Evolutionary conservation across 2,888 invertebrate species (phyloP).

Genomic region (Stenchaetothrips biformis): DNA sequence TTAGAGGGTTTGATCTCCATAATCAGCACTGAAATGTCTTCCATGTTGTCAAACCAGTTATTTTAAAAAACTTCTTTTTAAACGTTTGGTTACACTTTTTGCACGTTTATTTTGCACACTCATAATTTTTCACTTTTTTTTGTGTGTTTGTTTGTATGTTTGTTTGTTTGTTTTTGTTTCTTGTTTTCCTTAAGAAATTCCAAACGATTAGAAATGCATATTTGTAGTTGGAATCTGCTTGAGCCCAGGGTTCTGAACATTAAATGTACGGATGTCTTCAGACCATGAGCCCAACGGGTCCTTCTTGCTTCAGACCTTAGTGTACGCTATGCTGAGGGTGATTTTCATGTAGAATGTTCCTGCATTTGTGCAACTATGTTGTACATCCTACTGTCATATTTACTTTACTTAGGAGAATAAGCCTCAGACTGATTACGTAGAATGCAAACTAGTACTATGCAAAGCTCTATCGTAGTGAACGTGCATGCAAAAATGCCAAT

Average conservation of each 20-base stretch:
- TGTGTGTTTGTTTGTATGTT: background rate
- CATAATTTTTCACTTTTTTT: background rate
- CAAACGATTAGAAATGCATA: too few species aligned
- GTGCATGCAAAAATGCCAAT: background rate
- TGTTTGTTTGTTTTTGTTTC: too few species aligned
- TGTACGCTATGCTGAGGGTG: background rate
- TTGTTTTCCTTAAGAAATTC: too few species aligned
- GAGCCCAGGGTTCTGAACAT: too few species aligned
- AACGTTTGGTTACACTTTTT: slow-evolving; percentile 4
- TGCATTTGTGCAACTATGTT: slow-evolving; percentile 1
- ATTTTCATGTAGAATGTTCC: background rate
- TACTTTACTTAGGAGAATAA: slow-evolving; percentile 11
- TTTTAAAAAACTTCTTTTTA: too few species aligned
- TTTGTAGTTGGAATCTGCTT: too few species aligned
- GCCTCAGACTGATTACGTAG: slow-evolving; percentile 15
- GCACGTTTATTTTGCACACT: slow-evolving; percentile 11
- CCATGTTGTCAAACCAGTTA: background rate
- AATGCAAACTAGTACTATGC: slow-evolving; percentile 18
- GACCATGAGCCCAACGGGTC: background rate
- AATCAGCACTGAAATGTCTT: background rate
- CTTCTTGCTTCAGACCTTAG: background rate
- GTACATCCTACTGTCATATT: background rate
- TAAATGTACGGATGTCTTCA: too few species aligned
- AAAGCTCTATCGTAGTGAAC: background rate
- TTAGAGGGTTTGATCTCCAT: slow-evolving; percentile 17